Percentiles rank a stretch among this genome's conserved stretches.
Evolutionary conservation across 2,113 vertebrate species (phyloP).

Genomic region (Clinocottus analis): DNA sequence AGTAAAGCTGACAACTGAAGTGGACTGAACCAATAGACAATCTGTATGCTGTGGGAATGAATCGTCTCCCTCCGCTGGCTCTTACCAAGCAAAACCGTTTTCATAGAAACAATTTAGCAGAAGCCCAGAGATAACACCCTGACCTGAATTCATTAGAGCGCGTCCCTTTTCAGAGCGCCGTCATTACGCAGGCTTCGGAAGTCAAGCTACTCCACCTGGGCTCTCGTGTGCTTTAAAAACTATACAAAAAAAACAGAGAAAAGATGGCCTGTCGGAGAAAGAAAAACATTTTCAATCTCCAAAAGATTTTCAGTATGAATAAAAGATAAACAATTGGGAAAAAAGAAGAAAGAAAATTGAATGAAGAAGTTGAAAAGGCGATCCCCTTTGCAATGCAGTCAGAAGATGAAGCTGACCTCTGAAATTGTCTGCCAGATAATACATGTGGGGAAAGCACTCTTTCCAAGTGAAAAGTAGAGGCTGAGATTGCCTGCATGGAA

Average conservation of each 20-base stretch:
- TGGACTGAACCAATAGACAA: conserved; percentile 35
- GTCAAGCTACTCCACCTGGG: conserved; percentile 32
- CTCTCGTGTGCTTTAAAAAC: conserved; percentile 12
- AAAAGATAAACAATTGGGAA: conserved; percentile 58
- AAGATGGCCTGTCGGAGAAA: conserved; percentile 3
- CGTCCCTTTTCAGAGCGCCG: conserved; percentile 28
- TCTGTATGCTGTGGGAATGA: conserved; percentile 34
- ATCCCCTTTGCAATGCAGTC: conserved; percentile 8
- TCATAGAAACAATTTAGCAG: conserved; percentile 50
- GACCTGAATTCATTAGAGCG: conserved; percentile 49
- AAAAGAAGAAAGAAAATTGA: background rate
- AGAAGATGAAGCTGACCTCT: conserved; percentile 53
- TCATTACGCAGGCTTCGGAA: conserved; percentile 48
- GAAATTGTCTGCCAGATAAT: conserved; percentile 41
- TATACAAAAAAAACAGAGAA: background rate
- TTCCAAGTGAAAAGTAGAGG: conserved; percentile 7
- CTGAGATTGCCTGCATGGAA: conserved; percentile 1
- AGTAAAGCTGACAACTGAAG: conserved; percentile 12
- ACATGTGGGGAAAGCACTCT: background rate
- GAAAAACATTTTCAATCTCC: conserved; percentile 43
- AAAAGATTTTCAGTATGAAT: conserved; percentile 47
- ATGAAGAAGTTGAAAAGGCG: conserved; percentile 23
- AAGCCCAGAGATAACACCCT: conserved; percentile 33
- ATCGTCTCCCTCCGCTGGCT: conserved; percentile 23
- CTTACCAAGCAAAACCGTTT: conserved; percentile 44